A percentile compares a stretch with the other conserved stretches of the same genome.
Conservation (phyloP, 2,888 invertebrate genomes). For the Proisotoma minuta region DNA sequence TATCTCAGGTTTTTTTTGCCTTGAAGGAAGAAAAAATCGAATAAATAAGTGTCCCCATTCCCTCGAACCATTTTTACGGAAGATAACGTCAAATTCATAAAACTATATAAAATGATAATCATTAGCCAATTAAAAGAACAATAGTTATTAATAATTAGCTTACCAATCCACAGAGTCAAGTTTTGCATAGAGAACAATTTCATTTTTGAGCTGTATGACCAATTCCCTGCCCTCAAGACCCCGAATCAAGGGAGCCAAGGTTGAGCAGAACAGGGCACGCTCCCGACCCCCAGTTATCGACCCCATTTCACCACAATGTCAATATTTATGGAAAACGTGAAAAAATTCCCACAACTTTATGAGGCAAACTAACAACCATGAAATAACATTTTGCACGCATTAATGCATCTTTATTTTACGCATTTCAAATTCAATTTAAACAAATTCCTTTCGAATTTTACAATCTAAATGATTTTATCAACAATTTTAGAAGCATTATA, state of each 20-base stretch:
- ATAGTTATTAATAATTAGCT: background rate
- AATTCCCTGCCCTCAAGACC: conserved; percentile 32
- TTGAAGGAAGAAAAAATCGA: conserved; percentile 40
- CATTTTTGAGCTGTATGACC: conserved; percentile 35
- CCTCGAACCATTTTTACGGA: conserved; percentile 28
- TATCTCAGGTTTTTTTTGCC: conserved; percentile 32
- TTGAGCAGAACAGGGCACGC: conserved; percentile 36
- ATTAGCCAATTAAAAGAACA: background rate
- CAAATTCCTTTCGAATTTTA: no score
- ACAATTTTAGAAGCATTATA: no score
- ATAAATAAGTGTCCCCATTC: conserved; percentile 26
- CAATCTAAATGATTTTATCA: no score
- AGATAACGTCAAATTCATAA: conserved; percentile 34
- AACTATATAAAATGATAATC: conserved; percentile 17
- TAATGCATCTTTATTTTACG: no score
- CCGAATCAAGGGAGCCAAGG: conserved; percentile 30
- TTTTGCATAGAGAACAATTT: conserved; percentile 25
- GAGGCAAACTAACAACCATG: no score
- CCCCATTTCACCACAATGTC: background rate
- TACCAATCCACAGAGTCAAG: conserved; percentile 35
- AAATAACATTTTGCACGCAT: no score
- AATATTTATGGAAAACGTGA: background rate
- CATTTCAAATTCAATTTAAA: background rate
- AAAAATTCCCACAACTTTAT: no score
- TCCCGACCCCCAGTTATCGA: conserved; percentile 29